Evolutionary conservation across 1,140 invertebrate species (phyloP).

Genomic region (Cydia splendana): DNA sequence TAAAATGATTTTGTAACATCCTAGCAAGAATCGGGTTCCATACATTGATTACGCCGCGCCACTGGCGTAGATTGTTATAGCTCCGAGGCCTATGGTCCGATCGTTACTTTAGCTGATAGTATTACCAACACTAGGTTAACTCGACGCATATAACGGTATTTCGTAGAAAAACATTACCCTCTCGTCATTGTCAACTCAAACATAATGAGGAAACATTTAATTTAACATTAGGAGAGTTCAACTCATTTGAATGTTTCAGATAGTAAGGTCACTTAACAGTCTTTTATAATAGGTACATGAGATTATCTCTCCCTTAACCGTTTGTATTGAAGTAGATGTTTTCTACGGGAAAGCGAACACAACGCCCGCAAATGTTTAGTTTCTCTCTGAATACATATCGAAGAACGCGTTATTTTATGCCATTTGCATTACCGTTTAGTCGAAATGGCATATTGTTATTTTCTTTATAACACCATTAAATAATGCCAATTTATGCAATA

Average conservation of each 20-base stretch:
- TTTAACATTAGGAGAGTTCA: too few relatives aligned
- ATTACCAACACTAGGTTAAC: constrained; percentile 7
- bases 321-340: not conserved
- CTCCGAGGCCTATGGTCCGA: not conserved
- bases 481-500: not conserved
- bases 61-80: not conserved
- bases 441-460: not conserved
- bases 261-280: too few relatives aligned
- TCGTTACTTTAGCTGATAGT: constrained; percentile 29
- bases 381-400: constrained; percentile 3
- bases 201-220: too few relatives aligned
- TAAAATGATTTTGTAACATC: not conserved
- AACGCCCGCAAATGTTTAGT: not conserved
- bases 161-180: not conserved
- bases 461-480: not conserved
- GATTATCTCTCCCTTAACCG: too few relatives aligned
- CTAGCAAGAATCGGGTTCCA: not conserved
- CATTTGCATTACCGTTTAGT: not conserved
- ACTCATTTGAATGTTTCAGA: too few relatives aligned
- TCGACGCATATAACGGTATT: not conserved
- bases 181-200: not conserved
- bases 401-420: not conserved
- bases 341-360: not conserved
- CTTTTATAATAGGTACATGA: too few relatives aligned
- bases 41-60: not conserved